These are phyloP conservation scores for Amphibalanus amphitrite DNA, from an alignment of 1,140 invertebrate species.

Conservation along the genomic window DNA sequence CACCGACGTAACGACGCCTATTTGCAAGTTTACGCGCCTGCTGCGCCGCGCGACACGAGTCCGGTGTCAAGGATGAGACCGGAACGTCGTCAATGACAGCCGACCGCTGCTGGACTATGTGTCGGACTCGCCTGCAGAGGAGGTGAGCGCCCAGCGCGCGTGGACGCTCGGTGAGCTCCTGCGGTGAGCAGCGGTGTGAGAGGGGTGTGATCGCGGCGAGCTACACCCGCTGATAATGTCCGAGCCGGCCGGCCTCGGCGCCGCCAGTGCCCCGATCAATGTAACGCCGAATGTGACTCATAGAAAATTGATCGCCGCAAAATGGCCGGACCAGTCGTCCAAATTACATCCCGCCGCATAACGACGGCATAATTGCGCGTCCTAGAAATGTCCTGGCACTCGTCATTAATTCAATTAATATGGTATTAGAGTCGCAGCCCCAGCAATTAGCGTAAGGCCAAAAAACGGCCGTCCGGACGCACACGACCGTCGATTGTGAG, in stretches of 20 bases:
- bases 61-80: background rate
- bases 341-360: background rate
- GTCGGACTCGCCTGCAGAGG: too few species aligned
- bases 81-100: too few species aligned
- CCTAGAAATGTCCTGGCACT: background rate
- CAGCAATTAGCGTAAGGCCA: background rate
- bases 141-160: too few species aligned
- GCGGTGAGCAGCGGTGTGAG: too few species aligned
- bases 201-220: background rate
- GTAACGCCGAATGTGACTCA: background rate
- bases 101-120: too few species aligned
- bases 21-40: background rate
- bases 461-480: background rate
- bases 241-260: background rate
- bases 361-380: background rate
- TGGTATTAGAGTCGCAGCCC: background rate
- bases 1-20: background rate
- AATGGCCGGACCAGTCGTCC: background rate
- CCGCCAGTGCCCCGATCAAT: background rate
- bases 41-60: background rate
- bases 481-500: background rate
- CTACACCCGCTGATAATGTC: background rate
- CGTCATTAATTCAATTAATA: background rate
- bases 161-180: too few species aligned
- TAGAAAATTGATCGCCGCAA: background rate